Conservation (phyloP, 2,797 vertebrate species). For the Setipinna tenuifilis region DNA sequence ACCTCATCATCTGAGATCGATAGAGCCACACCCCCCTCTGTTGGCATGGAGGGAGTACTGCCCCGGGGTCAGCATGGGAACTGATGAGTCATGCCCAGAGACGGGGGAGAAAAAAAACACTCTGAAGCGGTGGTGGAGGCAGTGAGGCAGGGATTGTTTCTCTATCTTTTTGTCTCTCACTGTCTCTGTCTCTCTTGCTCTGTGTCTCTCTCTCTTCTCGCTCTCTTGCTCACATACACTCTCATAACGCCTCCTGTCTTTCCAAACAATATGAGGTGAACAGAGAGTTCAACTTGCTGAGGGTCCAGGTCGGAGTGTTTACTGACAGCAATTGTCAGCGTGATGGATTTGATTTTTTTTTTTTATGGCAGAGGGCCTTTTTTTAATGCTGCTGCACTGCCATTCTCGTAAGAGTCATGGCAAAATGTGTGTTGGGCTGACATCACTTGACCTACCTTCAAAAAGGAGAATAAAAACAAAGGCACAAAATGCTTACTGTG, state of each 20-base stretch:
- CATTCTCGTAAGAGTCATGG: background rate
- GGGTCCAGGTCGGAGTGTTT: background rate
- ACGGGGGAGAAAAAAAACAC: background rate
- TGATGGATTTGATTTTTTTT: background rate
- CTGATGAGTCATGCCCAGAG: background rate
- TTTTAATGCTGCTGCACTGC: background rate
- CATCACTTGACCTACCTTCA: background rate
- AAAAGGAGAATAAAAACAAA: too few species aligned
- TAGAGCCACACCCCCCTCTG: conserved; percentile 13
- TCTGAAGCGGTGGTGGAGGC: background rate
- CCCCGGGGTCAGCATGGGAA: background rate
- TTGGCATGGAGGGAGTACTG: background rate
- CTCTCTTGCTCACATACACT: too few species aligned
- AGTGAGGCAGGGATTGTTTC: background rate
- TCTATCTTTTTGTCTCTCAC: too few species aligned
- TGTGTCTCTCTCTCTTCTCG: too few species aligned
- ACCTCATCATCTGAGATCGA: background rate
- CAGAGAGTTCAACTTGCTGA: background rate
- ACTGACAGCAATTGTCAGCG: background rate
- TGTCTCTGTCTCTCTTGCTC: too few species aligned
- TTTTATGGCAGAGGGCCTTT: background rate
- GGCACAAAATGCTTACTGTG: background rate
- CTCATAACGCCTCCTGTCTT: background rate
- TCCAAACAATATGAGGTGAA: background rate
- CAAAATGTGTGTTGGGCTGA: background rate